A percentile compares a stretch with the other conserved stretches of the same genome.
phyloP scores from a whole-genome alignment of 1,140 invertebrate species.

The Drosophila ohnishii region DNA sequence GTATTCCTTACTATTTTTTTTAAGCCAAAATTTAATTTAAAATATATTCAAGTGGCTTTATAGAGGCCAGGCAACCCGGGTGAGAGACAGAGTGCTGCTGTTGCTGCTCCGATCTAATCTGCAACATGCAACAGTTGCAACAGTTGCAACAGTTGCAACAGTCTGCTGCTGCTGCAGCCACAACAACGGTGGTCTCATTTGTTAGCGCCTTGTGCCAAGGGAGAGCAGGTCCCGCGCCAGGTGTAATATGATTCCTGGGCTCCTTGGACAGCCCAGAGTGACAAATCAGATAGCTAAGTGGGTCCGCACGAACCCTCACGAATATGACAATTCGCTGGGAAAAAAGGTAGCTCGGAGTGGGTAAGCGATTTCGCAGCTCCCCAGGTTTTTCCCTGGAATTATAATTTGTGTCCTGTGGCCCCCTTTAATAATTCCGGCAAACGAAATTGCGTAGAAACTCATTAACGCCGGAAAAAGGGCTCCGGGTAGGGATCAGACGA shows the following conservation, averaged over 20 bases:
- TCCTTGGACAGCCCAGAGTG: constrained; percentile 46
- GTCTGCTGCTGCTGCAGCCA: constrained; percentile 14
- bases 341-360: not conserved
- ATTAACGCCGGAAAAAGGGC: constrained; percentile 52
- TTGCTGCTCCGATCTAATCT: constrained; percentile 54
- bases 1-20: not conserved
- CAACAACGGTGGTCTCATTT: constrained; percentile 69
- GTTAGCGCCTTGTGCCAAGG: constrained; percentile 34
- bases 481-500: constrained; percentile 15
- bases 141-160: constrained; percentile 29
- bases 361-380: not conserved
- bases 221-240: constrained; percentile 34
- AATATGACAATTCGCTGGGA: constrained; percentile 53
- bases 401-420: constrained; percentile 43
- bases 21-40: not conserved
- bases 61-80: not conserved
- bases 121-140: constrained; percentile 53
- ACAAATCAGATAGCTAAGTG: constrained; percentile 72
- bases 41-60: no score
- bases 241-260: constrained; percentile 55
- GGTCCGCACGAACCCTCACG: constrained; percentile 52
- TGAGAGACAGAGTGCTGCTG: not conserved
- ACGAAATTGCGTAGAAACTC: constrained; percentile 77
- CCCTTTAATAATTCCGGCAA: constrained; percentile 63
- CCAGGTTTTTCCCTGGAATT: constrained; percentile 19